These are phyloP conservation scores for Dryococelus australis DNA, from an alignment of 2,888 invertebrate genomes.

Conservation along the genomic window DNA sequence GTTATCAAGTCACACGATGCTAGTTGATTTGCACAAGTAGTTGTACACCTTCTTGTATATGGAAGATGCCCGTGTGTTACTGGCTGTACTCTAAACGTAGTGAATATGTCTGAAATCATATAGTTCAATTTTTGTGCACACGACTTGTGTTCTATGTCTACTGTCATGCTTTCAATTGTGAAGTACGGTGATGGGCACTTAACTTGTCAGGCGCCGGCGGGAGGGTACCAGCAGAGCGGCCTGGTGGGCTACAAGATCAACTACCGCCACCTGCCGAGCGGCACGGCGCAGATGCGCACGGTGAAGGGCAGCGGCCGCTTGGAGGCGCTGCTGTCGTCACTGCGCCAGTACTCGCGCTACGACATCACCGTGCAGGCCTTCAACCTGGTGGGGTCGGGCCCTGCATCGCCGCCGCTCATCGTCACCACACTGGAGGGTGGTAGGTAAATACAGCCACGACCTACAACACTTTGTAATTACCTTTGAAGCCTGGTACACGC, in stretches of 20 bases:
- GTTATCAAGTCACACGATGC: too few relatives aligned
- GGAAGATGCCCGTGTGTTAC: too few relatives aligned
- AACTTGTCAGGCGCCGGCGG: conserved; percentile 54
- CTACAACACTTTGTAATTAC: too few relatives aligned
- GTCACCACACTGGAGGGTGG: conserved; percentile 61
- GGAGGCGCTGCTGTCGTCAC: conserved; percentile 47
- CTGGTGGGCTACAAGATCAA: conserved; percentile 61
- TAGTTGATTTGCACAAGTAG: too few relatives aligned
- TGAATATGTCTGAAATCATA: too few relatives aligned
- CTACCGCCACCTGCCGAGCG: conserved; percentile 52
- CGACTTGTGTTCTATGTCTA: too few relatives aligned
- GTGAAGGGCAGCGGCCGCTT: background rate
- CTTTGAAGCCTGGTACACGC: too few relatives aligned
- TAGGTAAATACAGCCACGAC: conserved; percentile 35
- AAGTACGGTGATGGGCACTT: background rate
- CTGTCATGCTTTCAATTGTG: too few relatives aligned
- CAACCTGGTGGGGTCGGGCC: conserved; percentile 59
- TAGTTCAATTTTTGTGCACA: too few relatives aligned
- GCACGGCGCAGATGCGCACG: background rate
- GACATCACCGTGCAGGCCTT: conserved; percentile 59
- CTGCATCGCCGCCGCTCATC: conserved; percentile 56
- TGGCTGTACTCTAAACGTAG: too few relatives aligned
- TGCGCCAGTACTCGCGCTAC: conserved; percentile 59
- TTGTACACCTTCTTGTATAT: too few relatives aligned
- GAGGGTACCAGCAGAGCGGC: conserved; percentile 56